A percentile compares a stretch with the other conserved stretches of the same genome.
These are phyloP conservation scores for Podarcis muralis DNA, from an alignment of 2,113 vertebrate genomes.

Conservation along the genomic window DNA sequence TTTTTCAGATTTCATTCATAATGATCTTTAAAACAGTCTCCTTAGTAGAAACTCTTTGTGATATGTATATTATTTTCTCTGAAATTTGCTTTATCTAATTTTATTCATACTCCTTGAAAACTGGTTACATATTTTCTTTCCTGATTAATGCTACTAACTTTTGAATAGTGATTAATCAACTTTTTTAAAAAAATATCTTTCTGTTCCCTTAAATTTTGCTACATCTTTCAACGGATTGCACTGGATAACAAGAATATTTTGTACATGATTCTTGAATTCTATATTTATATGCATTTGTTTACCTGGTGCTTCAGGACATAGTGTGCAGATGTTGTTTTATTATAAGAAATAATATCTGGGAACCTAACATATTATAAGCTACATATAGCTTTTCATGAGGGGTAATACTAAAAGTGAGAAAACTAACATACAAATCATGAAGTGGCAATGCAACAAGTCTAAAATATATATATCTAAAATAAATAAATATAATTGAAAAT, in stretches of 20 bases:
- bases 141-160: constrained; percentile 18
- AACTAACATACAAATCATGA: not conserved
- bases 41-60: constrained; percentile 12
- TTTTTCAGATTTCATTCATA: constrained; percentile 16
- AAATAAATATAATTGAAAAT: no score
- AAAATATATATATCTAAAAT: not conserved
- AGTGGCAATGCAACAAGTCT: not conserved
- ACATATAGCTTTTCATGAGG: not conserved
- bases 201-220: constrained; percentile 22
- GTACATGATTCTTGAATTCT: constrained; percentile 1
- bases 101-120: constrained; percentile 27
- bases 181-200: constrained; percentile 36
- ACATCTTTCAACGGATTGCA: constrained; percentile 37
- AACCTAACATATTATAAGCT: not conserved
- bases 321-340: not conserved
- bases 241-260: constrained; percentile 25
- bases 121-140: constrained; percentile 3
- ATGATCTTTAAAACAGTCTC: constrained; percentile 1
- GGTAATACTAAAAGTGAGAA: not conserved
- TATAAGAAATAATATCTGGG: constrained; percentile 3
- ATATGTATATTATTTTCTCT: constrained; percentile 25
- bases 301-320: not conserved
- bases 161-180: constrained; percentile 35
- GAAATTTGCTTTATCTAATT: constrained; percentile 10
- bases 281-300: not conserved